phyloP scores from a whole-genome alignment of 2,797 vertebrate genomes.

The Sciaenops ocellatus region DNA sequence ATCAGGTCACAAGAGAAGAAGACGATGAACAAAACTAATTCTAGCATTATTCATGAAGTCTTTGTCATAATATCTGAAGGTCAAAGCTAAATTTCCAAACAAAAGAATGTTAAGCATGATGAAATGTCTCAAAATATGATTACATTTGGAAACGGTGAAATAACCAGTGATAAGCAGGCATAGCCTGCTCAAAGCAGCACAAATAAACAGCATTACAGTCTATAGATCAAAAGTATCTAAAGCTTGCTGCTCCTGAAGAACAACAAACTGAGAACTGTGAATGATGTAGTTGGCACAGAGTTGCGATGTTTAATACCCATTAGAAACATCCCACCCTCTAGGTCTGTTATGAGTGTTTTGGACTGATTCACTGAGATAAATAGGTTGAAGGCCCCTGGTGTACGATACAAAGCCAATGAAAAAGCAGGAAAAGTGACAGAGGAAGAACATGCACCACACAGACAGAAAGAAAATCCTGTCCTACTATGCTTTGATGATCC shows the following conservation, averaged over 20 bases:
- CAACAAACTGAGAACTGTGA: not conserved
- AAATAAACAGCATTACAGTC: not conserved
- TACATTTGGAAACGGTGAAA: not conserved
- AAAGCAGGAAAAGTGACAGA: conserved; percentile 7
- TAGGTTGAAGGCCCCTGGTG: not conserved
- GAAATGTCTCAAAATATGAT: not conserved
- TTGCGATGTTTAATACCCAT: not conserved
- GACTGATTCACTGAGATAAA: conserved; percentile 12
- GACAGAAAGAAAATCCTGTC: not conserved
- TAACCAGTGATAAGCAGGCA: not conserved
- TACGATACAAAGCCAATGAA: not conserved
- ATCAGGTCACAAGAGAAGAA: not conserved
- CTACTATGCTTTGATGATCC: not conserved
- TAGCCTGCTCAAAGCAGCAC: not conserved
- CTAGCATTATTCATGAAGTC: not conserved
- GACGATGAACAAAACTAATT: not conserved
- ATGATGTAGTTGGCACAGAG: not conserved
- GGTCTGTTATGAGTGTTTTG: not conserved
- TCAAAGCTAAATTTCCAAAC: conserved; percentile 3
- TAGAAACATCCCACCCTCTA: not conserved
- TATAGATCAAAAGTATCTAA: not conserved
- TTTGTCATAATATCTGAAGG: not conserved
- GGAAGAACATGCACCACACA: not conserved
- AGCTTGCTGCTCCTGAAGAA: not conserved
- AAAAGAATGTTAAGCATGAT: not conserved